Evolutionary conservation across 2,888 invertebrate species (phyloP), one percentile per base, ranked within the genome.

Genomic region (Synergus umbraculus): DNA sequence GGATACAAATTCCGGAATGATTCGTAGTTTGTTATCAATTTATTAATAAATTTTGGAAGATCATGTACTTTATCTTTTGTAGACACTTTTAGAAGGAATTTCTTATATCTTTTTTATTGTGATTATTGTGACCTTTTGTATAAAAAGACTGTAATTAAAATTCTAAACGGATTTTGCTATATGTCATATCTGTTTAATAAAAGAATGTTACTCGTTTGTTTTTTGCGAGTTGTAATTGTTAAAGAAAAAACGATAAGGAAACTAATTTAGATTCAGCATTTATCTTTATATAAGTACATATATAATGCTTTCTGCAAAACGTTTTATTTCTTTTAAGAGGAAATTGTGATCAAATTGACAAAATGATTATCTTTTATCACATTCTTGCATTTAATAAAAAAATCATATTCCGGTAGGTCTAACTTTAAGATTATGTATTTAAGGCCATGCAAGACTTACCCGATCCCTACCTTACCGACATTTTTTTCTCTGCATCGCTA

Each of bases 31-130:
- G 41, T 76, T 76, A 76, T 76, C 44, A 15, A 13, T 13, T 44
- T 73, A n/a, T 10, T 73, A 15, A 4, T 37, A 37, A 37, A 69
- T 73, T 37, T 29, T 7, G 54, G 8, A 49, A 49, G 29, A 44
- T 2, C 9, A 15, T 63, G 18, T 43, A 29, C 49, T 18, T 76
- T 60, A 44, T 13, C 43, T 76, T 63, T 76, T 60, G 29, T 76
- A 43, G 60, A n/a, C 43, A 43, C 29, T 76, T 63, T 76, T 43
- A 13, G 18, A 44, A 18, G 44, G n/a, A 63, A 44, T 63, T 63
- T 76, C 44, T 18, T 18, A 9, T 29, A 49, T 22, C 29, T 64
- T 54, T 73, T 73, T 37, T 73, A 73, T 8, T n/a, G 12, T 8
- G 29, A 49, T 9, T 4, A 54, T 54, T 41, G 10, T 43, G 43